Conservation (phyloP, 2,797 vertebrate species). For the Paguma larvata region DNA sequence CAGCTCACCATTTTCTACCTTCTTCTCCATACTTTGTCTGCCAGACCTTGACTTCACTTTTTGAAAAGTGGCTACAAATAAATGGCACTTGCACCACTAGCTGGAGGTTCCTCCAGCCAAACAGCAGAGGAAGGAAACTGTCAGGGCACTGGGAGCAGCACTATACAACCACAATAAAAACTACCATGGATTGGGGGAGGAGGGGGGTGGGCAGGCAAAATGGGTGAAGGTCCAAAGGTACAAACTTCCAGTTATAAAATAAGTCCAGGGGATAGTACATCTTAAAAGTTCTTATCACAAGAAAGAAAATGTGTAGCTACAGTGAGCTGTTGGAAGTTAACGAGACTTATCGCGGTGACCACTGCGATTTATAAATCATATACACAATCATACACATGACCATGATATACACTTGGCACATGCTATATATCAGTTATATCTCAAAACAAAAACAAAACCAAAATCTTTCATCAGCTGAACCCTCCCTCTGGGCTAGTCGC, state of each 20-base stretch:
- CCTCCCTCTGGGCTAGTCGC: neutral
- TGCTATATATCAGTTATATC: neutral
- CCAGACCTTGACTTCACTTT: neutral
- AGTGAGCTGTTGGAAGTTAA: neutral
- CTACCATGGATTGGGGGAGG: neutral
- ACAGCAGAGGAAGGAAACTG: neutral
- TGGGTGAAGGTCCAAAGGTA: neutral
- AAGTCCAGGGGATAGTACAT: neutral
- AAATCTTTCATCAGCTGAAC: neutral
- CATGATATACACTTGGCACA: neutral
- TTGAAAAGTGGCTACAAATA: constrained; percentile 10
- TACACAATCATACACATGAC: neutral
- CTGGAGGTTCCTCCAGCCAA: neutral
- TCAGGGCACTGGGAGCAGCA: neutral
- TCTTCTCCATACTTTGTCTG: constrained; percentile 12
- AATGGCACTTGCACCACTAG: neutral
- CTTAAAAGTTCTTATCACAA: constrained; percentile 24
- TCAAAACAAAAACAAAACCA: neutral
- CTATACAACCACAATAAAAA: neutral
- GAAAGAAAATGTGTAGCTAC: neutral
- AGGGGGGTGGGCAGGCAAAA: accelerated
- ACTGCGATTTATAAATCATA: neutral
- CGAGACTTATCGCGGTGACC: neutral
- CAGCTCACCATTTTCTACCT: neutral
- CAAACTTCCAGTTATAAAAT: neutral